Percentiles rank a stretch among this genome's conserved stretches.
Conservation (phyloP, 2,113 vertebrate species). For the Mellivora capensis region DNA sequence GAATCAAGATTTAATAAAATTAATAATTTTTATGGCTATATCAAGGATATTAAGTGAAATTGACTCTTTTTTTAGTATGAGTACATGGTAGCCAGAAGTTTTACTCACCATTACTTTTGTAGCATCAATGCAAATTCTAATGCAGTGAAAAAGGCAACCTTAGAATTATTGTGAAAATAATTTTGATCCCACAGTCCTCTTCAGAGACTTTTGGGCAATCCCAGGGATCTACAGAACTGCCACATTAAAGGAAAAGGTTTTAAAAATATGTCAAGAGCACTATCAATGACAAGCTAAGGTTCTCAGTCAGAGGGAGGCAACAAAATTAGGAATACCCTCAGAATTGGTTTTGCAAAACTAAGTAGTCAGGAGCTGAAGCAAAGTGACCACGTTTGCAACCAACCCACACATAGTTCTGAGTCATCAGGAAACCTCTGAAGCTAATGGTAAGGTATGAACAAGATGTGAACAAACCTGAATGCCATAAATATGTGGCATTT, state of each 20-base stretch:
- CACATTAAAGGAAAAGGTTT: constrained; percentile 10
- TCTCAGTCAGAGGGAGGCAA: not conserved
- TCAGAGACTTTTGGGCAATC: not conserved
- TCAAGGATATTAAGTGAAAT: not conserved
- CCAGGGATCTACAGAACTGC: not conserved
- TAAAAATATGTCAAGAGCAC: not conserved
- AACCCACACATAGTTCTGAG: not conserved
- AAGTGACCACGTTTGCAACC: not conserved
- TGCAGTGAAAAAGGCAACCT: not conserved
- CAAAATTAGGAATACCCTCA: not conserved
- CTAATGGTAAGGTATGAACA: not conserved
- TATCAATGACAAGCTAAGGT: not conserved
- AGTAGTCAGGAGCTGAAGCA: not conserved
- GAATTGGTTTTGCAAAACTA: not conserved
- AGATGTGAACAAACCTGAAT: not conserved
- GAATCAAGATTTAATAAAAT: not conserved
- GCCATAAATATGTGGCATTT: not conserved
- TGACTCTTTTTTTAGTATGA: not conserved
- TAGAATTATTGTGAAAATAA: not conserved
- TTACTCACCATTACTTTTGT: not conserved
- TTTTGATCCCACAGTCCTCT: not conserved
- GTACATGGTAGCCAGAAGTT: not conserved
- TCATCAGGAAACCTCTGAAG: not conserved
- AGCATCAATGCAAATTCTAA: not conserved
- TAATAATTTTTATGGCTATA: not conserved